A percentile compares a stretch with the other conserved stretches of the same genome.
These are phyloP conservation scores for Sparus aurata DNA, from an alignment of 2,797 vertebrate genomes.

Conservation along the genomic window DNA sequence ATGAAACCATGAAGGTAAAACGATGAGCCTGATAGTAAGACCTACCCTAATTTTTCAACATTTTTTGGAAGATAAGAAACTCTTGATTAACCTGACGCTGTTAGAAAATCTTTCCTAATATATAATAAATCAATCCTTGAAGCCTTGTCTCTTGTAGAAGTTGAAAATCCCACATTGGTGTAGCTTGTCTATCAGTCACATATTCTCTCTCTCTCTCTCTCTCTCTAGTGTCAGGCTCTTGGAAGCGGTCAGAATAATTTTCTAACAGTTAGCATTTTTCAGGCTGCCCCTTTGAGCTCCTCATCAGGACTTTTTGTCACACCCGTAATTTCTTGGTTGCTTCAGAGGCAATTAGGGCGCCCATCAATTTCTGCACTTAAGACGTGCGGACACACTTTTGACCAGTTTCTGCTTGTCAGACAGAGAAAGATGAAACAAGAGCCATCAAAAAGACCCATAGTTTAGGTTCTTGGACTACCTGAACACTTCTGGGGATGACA, in stretches of 20 bases:
- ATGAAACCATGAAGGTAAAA: background rate
- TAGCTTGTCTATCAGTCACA: background rate
- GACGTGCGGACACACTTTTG: too few species aligned
- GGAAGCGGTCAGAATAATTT: background rate
- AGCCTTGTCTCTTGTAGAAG: background rate
- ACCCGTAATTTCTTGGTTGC: background rate
- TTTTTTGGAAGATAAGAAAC: background rate
- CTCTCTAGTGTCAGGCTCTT: background rate
- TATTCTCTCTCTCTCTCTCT: background rate
- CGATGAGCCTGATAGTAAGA: background rate
- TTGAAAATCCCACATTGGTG: background rate
- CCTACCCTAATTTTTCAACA: background rate
- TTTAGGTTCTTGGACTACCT: background rate
- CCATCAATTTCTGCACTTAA: background rate
- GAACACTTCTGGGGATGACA: background rate
- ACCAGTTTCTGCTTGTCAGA: background rate
- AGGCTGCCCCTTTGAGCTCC: background rate
- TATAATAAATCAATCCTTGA: background rate
- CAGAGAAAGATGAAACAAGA: background rate
- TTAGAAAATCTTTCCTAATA: background rate
- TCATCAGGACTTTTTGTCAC: background rate
- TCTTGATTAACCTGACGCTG: background rate
- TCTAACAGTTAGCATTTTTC: background rate
- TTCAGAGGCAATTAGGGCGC: background rate
- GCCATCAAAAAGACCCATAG: too few species aligned